Percentiles rank a stretch among this genome's conserved stretches.
These are phyloP conservation scores for Poecilia gillii DNA, from an alignment of 2,797 vertebrate species.

Conservation along the genomic window DNA sequence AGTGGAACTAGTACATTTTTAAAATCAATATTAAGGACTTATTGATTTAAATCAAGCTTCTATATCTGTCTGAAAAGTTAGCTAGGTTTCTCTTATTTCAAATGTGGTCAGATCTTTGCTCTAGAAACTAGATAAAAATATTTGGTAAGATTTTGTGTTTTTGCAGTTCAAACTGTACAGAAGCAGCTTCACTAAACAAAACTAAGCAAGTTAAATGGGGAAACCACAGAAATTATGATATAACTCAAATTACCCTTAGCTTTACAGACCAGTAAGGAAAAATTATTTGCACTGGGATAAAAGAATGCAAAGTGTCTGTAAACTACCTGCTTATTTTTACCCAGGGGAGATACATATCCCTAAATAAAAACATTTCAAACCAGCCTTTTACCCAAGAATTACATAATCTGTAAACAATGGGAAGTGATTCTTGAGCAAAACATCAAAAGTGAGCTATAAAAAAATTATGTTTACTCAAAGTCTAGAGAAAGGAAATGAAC, in stretches of 20 bases:
- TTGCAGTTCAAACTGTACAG: no score
- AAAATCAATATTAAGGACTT: no score
- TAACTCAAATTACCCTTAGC: background rate
- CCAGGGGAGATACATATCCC: background rate
- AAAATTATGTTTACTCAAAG: background rate
- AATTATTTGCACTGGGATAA: background rate
- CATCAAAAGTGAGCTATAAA: background rate
- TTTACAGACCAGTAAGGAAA: background rate
- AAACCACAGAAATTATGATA: background rate
- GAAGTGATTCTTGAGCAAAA: background rate
- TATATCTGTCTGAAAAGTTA: no score
- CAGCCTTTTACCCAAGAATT: background rate
- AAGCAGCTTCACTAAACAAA: background rate
- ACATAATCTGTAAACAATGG: background rate
- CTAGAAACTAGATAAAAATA: no score
- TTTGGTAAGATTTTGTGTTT: no score
- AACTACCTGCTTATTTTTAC: background rate
- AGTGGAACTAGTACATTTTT: no score
- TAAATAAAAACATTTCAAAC: background rate
- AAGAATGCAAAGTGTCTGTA: background rate
- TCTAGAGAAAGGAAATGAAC: background rate
- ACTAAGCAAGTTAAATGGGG: background rate
- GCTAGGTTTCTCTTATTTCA: no score
- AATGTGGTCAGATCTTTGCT: no score
- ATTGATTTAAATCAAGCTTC: no score